Conservation (phyloP, 2,797 vertebrate species). For the Astyanax mexicanus region DNA sequence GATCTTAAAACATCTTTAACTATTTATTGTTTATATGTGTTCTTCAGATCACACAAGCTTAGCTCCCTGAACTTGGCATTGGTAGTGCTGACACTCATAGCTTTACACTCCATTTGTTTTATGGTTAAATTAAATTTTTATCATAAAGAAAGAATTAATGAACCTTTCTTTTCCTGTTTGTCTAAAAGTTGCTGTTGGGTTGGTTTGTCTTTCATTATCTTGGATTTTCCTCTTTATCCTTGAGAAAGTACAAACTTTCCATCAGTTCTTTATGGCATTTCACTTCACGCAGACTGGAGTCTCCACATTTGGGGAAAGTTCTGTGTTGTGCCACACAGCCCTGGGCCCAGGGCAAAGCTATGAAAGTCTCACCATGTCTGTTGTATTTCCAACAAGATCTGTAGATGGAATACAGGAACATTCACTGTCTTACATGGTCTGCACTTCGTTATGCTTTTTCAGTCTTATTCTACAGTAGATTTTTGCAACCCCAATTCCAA, state of each 20-base stretch:
- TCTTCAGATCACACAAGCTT: too few species aligned
- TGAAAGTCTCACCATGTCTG: constrained; percentile 72
- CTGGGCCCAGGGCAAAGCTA: constrained; percentile 68
- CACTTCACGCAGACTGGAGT: constrained; percentile 56
- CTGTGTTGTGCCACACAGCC: constrained; percentile 71
- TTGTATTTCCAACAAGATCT: constrained; percentile 61
- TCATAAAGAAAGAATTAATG: too few species aligned
- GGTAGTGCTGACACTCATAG: too few species aligned
- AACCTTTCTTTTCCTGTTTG: background rate
- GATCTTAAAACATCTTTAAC: too few species aligned
- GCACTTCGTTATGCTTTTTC: background rate
- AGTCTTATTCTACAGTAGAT: background rate
- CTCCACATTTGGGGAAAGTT: constrained; percentile 71
- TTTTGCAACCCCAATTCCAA: too few species aligned
- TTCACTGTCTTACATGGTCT: constrained; percentile 22
- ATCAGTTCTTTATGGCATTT: constrained; percentile 70
- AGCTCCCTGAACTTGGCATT: too few species aligned
- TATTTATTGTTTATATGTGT: too few species aligned
- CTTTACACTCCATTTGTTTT: too few species aligned
- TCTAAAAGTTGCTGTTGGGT: constrained; percentile 3
- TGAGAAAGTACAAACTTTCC: constrained; percentile 66
- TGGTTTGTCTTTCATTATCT: constrained; percentile 48
- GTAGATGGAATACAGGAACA: constrained; percentile 47
- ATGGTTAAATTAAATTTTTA: too few species aligned
- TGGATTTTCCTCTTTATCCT: constrained; percentile 51